Evolutionary conservation across 1,140 invertebrate species (phyloP), one percentile per base, ranked within the genome.

Genomic region (Drosophila aff.): DNA sequence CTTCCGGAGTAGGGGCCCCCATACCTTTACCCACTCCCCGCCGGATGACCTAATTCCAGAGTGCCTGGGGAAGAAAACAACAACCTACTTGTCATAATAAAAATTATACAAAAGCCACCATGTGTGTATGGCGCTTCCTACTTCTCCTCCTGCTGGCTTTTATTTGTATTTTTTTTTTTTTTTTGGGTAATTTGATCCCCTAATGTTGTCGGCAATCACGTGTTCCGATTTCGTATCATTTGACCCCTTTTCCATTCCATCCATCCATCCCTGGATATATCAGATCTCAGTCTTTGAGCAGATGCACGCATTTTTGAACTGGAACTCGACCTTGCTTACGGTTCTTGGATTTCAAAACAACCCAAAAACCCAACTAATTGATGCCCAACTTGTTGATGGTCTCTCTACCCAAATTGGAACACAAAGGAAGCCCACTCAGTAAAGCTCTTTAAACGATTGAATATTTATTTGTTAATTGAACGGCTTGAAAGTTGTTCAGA

Each of bases 301-400:
- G 55, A 72, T 73, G 67, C 36, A 79, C 36, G 59, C 61, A 62
- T 52, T 62, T 61, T 64, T 33, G 59, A 81, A 44, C 66, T 62
- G 63, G 65, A 82, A 82, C 65, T 75, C 65, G 85, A 90, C 81
- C 85, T 90, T 84, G 78, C 62, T 69, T 79, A 82, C 26, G 65
- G 81, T 79, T 79, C 85, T 90, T 81, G 10, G 44, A 75, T 89
- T 89, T 84, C 85, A 90, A 84, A 90, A 90, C 67, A 84, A 76
- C 68, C 41, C 40, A 67, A 58, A 84, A 79, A 76, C 59, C 53
- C 44, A 67, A 64, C 78, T 90, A 90, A 90, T 89, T 85, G 85
- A 76, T 74, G 66, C 64, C 77, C 64, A 84, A 89, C 36, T 81
- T 87, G 63, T 76, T 77, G 78, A 90, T 84, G 74, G 59, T 81